Conservation (phyloP, 23 tunicate genomes). For the Clavelina lepadiformis region DNA sequence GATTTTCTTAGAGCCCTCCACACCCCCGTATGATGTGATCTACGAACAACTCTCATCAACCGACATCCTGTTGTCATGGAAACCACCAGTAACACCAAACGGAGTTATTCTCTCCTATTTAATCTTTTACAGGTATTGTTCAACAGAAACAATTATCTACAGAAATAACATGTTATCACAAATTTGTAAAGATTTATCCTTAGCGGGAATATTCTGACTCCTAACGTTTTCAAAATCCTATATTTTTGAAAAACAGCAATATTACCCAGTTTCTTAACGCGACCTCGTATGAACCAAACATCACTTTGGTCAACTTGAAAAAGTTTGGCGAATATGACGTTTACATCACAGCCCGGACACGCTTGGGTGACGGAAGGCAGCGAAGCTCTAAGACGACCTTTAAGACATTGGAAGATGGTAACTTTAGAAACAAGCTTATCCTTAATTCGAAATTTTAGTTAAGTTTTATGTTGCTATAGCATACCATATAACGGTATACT, state of each 20-base stretch:
- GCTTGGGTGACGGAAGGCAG: conserved; percentile 30
- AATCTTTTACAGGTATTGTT: conserved; percentile 9
- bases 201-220: not conserved
- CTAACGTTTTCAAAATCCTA: not conserved
- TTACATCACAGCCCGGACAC: conserved; percentile 19
- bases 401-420: conserved; percentile 58
- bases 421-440: no score
- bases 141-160: not conserved
- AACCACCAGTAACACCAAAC: conserved; percentile 40
- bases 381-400: conserved; percentile 2
- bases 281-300: not conserved
- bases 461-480: no score
- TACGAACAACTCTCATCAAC: conserved; percentile 41
- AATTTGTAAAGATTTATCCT: not conserved
- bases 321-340: conserved; percentile 26
- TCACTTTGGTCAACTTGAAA: conserved; percentile 26
- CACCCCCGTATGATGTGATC: conserved; percentile 41
- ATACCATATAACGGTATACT: no score
- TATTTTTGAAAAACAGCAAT: conserved; percentile 1
- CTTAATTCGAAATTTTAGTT: no score
- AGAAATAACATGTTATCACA: not conserved
- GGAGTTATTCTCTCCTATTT: conserved; percentile 34
- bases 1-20: conserved; percentile 33
- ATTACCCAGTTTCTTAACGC: not conserved
- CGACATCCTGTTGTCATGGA: conserved; percentile 37